phyloP scores from a whole-genome alignment of 1,140 invertebrate genomes.

The Hylaeus volcanicus region DNA sequence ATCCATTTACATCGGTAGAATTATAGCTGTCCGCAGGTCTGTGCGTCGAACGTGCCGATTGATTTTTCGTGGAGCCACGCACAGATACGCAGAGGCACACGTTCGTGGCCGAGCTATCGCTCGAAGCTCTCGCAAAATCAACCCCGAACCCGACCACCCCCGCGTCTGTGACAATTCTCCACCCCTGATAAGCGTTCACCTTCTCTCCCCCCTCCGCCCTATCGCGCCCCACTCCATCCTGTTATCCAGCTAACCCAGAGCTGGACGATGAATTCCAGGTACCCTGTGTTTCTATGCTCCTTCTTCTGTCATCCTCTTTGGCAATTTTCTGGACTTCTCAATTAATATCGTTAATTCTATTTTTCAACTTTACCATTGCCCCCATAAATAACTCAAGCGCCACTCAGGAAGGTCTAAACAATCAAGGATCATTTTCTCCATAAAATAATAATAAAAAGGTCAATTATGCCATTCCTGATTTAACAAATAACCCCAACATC shows the following conservation, averaged over 20 bases:
- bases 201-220: conserved; percentile 21
- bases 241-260: conserved; percentile 8
- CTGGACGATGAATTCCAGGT: neutral
- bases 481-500: too few species aligned
- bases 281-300: neutral
- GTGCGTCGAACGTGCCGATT: conserved; percentile 66
- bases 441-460: too few species aligned
- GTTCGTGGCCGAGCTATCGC: conserved; percentile 56
- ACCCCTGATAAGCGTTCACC: conserved; percentile 63
- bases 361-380: too few species aligned
- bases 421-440: too few species aligned
- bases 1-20: conserved; percentile 24
- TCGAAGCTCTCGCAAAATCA: conserved; percentile 67
- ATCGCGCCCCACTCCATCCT: conserved; percentile 1
- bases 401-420: too few species aligned
- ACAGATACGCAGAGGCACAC: conserved; percentile 32
- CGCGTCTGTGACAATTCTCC: conserved; percentile 54
- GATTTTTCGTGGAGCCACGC: conserved; percentile 72
- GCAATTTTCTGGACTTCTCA: too few species aligned
- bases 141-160: conserved; percentile 44
- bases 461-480: too few species aligned
- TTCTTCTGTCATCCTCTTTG: too few species aligned
- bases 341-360: too few species aligned
- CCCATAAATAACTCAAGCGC: too few species aligned
- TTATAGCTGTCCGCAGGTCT: conserved; percentile 47